Conservation (phyloP, 2,797 vertebrate genomes). For the Denticeps clupeoides region DNA sequence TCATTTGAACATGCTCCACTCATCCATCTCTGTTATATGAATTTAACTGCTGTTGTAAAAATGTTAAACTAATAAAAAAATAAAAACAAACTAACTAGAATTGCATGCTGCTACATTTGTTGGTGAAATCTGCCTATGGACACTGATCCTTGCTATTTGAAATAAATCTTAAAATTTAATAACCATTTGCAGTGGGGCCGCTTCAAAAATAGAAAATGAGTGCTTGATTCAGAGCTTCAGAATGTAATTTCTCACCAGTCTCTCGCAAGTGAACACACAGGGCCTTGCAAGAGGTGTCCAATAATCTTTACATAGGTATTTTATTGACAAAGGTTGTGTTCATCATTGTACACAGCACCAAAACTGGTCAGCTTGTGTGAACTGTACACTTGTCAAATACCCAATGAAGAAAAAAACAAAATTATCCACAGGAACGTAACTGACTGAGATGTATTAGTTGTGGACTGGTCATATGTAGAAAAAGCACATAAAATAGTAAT, state of each 20-base stretch:
- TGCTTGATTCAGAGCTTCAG: too few relatives aligned
- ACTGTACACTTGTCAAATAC: slow-evolving; percentile 23
- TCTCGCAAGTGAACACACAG: slow-evolving; percentile 36
- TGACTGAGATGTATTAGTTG: not conserved
- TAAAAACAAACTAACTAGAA: not conserved
- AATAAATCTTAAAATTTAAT: too few relatives aligned
- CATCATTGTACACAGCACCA: slow-evolving; percentile 27
- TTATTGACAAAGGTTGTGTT: slow-evolving; percentile 37
- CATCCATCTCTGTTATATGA: too few relatives aligned
- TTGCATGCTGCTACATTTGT: too few relatives aligned
- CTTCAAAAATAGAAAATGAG: too few relatives aligned
- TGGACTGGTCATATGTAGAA: too few relatives aligned
- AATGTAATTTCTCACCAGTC: slow-evolving; percentile 4
- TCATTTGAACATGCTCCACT: not conserved
- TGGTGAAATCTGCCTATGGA: too few relatives aligned
- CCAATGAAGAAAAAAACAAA: not conserved
- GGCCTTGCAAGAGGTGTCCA: slow-evolving; percentile 27
- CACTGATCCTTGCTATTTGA: too few relatives aligned
- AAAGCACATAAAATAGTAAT: too few relatives aligned
- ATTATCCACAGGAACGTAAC: not conserved
- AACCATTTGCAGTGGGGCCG: too few relatives aligned
- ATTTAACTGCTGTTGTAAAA: not conserved
- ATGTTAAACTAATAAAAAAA: slow-evolving; percentile 2
- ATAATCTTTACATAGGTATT: slow-evolving; percentile 28
- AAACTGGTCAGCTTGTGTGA: slow-evolving; percentile 12